phyloP scores from a whole-genome alignment of 2,797 vertebrate species.

The Dicrostonyx torquatus region DNA sequence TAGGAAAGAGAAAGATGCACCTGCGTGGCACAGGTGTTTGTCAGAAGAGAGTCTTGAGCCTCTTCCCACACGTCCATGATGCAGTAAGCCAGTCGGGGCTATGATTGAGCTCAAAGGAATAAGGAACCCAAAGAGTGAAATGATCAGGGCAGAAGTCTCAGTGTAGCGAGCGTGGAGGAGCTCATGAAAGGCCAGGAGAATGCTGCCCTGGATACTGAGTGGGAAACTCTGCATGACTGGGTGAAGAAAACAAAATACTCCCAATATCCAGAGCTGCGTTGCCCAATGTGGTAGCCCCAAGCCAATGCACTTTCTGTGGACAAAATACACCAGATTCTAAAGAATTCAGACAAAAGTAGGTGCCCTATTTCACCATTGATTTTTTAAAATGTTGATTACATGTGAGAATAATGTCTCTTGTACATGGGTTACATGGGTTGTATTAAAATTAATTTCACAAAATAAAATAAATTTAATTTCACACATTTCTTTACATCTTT shows the following conservation, averaged over 20 bases:
- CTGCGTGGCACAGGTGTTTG: background rate
- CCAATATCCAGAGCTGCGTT: background rate
- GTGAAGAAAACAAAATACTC: background rate
- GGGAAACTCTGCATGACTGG: background rate
- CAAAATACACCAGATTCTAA: background rate
- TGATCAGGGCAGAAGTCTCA: background rate
- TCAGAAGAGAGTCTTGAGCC: background rate
- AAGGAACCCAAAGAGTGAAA: background rate
- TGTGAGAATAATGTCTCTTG: background rate
- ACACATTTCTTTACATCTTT: background rate
- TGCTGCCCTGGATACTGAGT: background rate
- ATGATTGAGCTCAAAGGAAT: background rate
- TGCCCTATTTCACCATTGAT: background rate
- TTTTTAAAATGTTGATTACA: conserved; percentile 8
- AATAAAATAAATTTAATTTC: background rate
- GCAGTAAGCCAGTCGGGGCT: no score
- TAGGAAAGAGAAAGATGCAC: background rate
- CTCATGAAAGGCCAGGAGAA: background rate
- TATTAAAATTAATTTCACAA: background rate
- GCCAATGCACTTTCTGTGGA: background rate
- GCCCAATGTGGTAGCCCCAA: background rate
- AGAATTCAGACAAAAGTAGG: background rate
- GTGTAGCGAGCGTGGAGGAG: background rate
- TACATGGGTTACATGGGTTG: background rate
- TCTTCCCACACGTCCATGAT: background rate